phyloP scores from a whole-genome alignment of 2,113 vertebrate genomes.

The Rhinolophus ferrumequinum region DNA sequence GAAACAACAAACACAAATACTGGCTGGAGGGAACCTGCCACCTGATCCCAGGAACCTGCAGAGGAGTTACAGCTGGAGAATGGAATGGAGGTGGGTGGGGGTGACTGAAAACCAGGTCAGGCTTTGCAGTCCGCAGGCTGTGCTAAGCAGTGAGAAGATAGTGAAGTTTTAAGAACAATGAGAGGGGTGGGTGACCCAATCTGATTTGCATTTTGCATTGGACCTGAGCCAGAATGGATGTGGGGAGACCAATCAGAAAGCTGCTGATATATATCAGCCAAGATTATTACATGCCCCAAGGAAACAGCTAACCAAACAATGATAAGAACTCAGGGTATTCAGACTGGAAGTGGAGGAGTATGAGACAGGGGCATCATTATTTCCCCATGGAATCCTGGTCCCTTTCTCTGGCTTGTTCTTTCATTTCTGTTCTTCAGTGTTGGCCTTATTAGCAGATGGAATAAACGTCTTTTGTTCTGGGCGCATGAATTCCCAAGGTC shows the following conservation, averaged over 20 bases:
- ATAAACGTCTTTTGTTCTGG: background rate
- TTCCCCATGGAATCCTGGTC: background rate
- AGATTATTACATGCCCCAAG: background rate
- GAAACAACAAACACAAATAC: too few relatives aligned
- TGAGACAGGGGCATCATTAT: background rate
- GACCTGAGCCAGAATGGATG: background rate
- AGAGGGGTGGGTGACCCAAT: background rate
- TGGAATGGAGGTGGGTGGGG: rapidly evolving
- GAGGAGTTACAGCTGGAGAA: background rate
- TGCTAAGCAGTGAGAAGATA: background rate
- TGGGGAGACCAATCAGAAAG: background rate
- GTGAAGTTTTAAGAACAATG: background rate
- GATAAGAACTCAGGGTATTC: background rate
- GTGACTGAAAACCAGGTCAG: too few relatives aligned
- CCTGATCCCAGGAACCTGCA: background rate
- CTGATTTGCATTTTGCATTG: background rate
- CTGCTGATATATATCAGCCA: background rate
- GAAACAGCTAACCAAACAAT: background rate
- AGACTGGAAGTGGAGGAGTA: background rate
- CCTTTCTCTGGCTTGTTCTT: background rate
- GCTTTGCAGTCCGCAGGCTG: background rate
- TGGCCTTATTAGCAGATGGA: background rate
- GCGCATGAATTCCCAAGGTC: background rate
- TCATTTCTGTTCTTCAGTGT: background rate
- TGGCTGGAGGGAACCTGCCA: background rate